Percentiles rank a stretch among this genome's conserved stretches.
Conservation (phyloP, 2,888 invertebrate species). For the Eudemis profundana region DNA sequence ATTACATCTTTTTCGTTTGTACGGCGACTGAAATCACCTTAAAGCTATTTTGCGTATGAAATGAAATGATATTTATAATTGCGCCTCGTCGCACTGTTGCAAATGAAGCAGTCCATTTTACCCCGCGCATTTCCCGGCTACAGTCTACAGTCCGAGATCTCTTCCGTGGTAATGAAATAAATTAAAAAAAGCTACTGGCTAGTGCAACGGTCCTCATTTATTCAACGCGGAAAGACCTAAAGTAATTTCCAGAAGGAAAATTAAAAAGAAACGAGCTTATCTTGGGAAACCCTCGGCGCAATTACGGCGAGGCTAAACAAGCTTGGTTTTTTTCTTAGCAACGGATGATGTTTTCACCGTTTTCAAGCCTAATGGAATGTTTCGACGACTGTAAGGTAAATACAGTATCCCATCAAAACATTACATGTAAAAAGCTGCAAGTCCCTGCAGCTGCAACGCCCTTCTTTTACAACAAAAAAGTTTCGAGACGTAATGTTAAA, state of each 20-base stretch:
- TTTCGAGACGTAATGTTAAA: too few relatives aligned
- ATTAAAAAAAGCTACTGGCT: slow-evolving; percentile 53
- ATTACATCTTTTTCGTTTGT: too few relatives aligned
- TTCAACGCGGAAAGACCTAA: slow-evolving; percentile 69
- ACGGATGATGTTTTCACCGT: slow-evolving; percentile 33
- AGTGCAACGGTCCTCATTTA: slow-evolving; percentile 70
- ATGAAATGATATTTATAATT: slow-evolving; percentile 30
- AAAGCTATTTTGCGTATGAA: neutral
- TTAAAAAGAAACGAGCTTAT: slow-evolving; percentile 78
- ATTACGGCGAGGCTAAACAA: slow-evolving; percentile 67
- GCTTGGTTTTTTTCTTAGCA: slow-evolving; percentile 52
- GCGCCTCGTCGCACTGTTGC: slow-evolving; percentile 44
- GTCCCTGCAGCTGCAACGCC: too few relatives aligned
- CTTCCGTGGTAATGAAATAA: slow-evolving; percentile 62
- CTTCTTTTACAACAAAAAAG: too few relatives aligned
- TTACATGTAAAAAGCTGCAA: too few relatives aligned
- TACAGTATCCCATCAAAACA: too few relatives aligned
- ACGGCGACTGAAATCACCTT: too few relatives aligned
- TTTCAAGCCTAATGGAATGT: neutral
- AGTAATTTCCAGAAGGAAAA: slow-evolving; percentile 75
- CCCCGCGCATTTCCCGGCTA: slow-evolving; percentile 55
- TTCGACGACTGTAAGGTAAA: neutral
- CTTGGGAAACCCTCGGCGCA: slow-evolving; percentile 67
- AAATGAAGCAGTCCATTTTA: slow-evolving; percentile 59
- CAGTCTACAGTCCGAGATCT: slow-evolving; percentile 57